Percentiles rank a stretch among this genome's conserved stretches.
Conservation (phyloP, 2,113 vertebrate genomes). For the Cyprinodon brontotheroides region DNA sequence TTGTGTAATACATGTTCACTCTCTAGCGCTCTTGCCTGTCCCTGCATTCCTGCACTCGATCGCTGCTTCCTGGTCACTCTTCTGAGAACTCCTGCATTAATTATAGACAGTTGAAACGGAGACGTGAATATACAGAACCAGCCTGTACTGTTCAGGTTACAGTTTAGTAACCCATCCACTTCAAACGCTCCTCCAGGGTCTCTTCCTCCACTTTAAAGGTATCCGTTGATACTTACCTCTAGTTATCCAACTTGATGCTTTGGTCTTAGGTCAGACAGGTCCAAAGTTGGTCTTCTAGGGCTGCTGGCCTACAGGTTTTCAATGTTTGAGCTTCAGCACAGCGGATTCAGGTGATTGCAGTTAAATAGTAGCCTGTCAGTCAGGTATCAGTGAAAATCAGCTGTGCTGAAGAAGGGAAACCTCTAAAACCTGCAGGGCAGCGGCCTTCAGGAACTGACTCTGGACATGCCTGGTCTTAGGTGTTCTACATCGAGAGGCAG, state of each 20-base stretch:
- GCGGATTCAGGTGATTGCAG: no score
- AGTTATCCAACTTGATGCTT: neutral
- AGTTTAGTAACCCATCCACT: constrained; percentile 20
- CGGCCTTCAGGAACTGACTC: no score
- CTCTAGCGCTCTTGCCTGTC: neutral
- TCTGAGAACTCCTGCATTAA: constrained; percentile 51
- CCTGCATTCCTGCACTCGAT: constrained; percentile 50
- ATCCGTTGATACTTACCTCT: rapidly evolving
- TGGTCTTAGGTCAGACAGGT: neutral
- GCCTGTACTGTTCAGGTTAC: constrained; percentile 27
- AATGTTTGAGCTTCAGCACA: no score
- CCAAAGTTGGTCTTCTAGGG: no score
- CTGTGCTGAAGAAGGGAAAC: no score
- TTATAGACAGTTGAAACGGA: constrained; percentile 53
- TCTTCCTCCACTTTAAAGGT: constrained; percentile 1
- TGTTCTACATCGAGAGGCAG: no score
- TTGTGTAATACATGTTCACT: neutral
- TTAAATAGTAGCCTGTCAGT: no score
- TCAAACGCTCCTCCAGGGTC: constrained; percentile 10
- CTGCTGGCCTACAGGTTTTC: no score
- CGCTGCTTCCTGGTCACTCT: constrained; percentile 30
- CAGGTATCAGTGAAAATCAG: no score
- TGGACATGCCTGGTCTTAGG: no score
- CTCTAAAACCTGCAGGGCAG: no score
- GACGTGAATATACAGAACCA: constrained; percentile 16